These are phyloP conservation scores for Eidolon helvum DNA, from an alignment of 2,113 vertebrate genomes.

Conservation along the genomic window DNA sequence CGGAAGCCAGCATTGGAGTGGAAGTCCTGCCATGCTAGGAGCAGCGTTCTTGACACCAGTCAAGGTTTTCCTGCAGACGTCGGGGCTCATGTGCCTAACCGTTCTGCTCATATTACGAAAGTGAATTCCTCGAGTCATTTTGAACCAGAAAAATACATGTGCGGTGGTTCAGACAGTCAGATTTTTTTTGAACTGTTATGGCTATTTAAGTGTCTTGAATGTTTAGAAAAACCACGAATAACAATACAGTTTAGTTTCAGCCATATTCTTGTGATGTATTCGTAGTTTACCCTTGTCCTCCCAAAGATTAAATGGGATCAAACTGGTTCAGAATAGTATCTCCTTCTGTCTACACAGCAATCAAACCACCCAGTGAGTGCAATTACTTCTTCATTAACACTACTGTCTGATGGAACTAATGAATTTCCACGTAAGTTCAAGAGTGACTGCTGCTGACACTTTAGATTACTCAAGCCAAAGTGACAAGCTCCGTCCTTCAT, in stretches of 20 bases:
- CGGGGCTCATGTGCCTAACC: background rate
- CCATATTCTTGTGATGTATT: constrained; percentile 38
- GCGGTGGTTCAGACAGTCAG: background rate
- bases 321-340: constrained; percentile 48
- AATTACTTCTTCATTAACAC: constrained; percentile 68
- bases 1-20: background rate
- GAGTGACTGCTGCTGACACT: constrained; percentile 67
- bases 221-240: constrained; percentile 43
- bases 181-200: background rate
- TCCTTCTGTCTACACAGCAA: constrained; percentile 53
- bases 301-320: constrained; percentile 62
- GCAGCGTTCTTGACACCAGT: background rate
- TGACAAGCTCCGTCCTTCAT: constrained; percentile 56
- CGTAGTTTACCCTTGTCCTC: constrained; percentile 53
- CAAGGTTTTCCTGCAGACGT: background rate
- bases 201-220: constrained; percentile 5
- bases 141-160: constrained; percentile 35
- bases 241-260: background rate
- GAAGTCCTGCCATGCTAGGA: background rate
- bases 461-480: constrained; percentile 40
- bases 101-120: constrained; percentile 28
- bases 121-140: background rate
- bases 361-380: constrained; percentile 44
- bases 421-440: constrained; percentile 58
- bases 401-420: constrained; percentile 68